Conservation (phyloP, 2,113 vertebrate species). For the Tragelaphus strepsiceros region DNA sequence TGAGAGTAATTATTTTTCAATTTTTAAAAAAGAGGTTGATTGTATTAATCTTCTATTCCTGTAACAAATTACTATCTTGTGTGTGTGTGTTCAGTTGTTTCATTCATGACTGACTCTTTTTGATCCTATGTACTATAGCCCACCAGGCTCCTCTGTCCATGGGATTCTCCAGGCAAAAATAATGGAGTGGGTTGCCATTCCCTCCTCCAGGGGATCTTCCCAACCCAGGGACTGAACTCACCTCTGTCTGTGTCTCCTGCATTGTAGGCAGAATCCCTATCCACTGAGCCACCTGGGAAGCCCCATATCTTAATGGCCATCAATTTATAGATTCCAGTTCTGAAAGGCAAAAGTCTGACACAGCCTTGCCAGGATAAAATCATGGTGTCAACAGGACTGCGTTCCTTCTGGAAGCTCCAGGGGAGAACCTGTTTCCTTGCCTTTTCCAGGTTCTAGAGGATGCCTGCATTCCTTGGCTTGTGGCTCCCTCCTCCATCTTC, state of each 20-base stretch:
- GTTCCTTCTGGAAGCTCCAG: not conserved
- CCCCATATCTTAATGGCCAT: not conserved
- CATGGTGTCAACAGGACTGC: not conserved
- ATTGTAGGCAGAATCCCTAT: not conserved
- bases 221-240: not conserved
- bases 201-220: not conserved
- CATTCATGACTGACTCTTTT: not conserved
- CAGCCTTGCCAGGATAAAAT: not conserved
- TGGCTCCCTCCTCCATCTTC: not conserved
- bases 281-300: not conserved
- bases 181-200: not conserved
- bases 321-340: not conserved
- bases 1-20: not conserved
- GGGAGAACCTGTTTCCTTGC: not conserved
- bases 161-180: not conserved
- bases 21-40: fast-evolving
- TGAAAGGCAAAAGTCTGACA: not conserved
- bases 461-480: not conserved
- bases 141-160: not conserved
- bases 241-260: not conserved
- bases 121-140: not conserved
- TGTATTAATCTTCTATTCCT: not conserved
- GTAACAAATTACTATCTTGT: not conserved
- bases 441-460: not conserved
- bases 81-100: not conserved